phyloP scores from a whole-genome alignment of 2,113 vertebrate genomes.

The Oenanthe melanoleuca region DNA sequence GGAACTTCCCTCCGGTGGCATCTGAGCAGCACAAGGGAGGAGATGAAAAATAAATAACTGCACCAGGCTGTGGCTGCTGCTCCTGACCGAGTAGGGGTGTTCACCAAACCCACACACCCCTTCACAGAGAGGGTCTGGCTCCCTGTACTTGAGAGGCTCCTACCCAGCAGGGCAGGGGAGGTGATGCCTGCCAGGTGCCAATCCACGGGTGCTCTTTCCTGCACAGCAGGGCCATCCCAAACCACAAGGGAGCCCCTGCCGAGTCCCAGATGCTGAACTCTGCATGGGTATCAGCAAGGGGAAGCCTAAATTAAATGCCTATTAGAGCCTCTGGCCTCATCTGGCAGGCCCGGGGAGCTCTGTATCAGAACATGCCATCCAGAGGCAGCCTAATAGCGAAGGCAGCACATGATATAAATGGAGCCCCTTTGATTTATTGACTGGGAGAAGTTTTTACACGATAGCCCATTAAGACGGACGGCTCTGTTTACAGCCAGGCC shows the following conservation, averaged over 20 bases:
- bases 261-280: not conserved
- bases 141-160: not conserved
- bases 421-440: slow-evolving; percentile 73
- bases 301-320: slow-evolving; percentile 47
- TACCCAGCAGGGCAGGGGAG: not conserved
- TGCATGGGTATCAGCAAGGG: not conserved
- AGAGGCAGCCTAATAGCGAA: slow-evolving; percentile 59
- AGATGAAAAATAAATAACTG: slow-evolving; percentile 54
- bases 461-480: slow-evolving; percentile 74
- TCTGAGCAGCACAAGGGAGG: slow-evolving; percentile 47
- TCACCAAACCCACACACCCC: not conserved
- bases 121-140: not conserved
- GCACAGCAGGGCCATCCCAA: not conserved
- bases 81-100: fast-evolving
- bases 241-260: fast-evolving
- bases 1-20: slow-evolving; percentile 68
- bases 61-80: not conserved
- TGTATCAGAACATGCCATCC: slow-evolving; percentile 56
- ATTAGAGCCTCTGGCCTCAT: slow-evolving; percentile 21
- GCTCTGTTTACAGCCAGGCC: slow-evolving; percentile 75
- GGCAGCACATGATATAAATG: slow-evolving; percentile 66
- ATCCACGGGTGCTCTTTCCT: not conserved
- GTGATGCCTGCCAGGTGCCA: not conserved
- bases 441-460: slow-evolving; percentile 74
- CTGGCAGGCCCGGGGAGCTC: not conserved